These are phyloP conservation scores for Dryocosmus kuriphilus DNA, from an alignment of 2,888 invertebrate species.

Conservation along the genomic window DNA sequence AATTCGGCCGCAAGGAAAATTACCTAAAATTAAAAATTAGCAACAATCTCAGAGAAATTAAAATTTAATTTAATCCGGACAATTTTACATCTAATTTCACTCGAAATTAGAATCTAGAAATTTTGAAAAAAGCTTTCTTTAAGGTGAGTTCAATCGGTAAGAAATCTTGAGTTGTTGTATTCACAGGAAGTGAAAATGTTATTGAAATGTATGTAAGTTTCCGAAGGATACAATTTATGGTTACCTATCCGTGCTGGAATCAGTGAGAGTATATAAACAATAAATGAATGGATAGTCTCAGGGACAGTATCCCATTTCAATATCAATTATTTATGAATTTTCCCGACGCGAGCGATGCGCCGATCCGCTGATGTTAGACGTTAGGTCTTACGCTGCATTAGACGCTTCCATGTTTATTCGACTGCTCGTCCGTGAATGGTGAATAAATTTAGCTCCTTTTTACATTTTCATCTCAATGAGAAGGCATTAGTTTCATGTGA, in stretches of 20 bases:
- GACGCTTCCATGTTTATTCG: constrained; percentile 39
- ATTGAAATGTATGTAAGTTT: constrained; percentile 70
- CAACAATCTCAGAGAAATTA: too few species aligned
- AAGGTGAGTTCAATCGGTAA: background rate
- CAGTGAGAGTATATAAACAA: constrained; percentile 64
- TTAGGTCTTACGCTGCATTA: constrained; percentile 34
- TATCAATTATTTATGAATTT: constrained; percentile 61
- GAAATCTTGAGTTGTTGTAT: background rate
- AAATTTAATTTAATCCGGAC: too few species aligned
- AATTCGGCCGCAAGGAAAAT: too few species aligned
- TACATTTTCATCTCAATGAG: too few species aligned
- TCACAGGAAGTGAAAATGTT: constrained; percentile 65
- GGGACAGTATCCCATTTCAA: constrained; percentile 48
- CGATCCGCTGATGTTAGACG: constrained; percentile 25
- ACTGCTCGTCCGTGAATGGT: constrained; percentile 36
- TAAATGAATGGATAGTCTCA: constrained; percentile 58
- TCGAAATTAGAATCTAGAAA: background rate
- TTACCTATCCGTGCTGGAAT: constrained; percentile 62
- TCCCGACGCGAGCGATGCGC: constrained; percentile 41
- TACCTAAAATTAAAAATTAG: too few species aligned
- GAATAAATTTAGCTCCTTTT: constrained; percentile 35
- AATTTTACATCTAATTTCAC: too few species aligned
- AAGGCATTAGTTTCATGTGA: too few species aligned
- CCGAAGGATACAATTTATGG: constrained; percentile 64
- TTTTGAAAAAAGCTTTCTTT: background rate